A percentile compares a stretch with the other conserved stretches of the same genome.
These are phyloP conservation scores for Schrankia costaestrigalis DNA, from an alignment of 2,888 invertebrate species.

Conservation along the genomic window DNA sequence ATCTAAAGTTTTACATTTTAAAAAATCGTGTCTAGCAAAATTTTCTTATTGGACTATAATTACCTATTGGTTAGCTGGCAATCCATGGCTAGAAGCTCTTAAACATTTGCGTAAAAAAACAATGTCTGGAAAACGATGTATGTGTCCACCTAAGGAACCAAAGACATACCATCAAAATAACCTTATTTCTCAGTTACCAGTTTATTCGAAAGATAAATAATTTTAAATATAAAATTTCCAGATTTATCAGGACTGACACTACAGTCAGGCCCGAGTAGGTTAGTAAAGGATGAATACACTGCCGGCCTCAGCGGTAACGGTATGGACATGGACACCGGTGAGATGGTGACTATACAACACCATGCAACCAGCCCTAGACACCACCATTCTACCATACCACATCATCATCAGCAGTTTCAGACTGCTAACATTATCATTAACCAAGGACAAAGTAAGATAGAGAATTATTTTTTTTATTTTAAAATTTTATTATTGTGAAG, in stretches of 20 bases:
- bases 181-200: not conserved
- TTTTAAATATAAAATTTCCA: slow-evolving; percentile 61
- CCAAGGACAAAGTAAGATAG: slow-evolving; percentile 69
- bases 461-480: not conserved
- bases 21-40: too few relatives aligned
- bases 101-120: too few relatives aligned
- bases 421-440: slow-evolving; percentile 72
- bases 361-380: slow-evolving; percentile 74
- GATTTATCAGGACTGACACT: slow-evolving; percentile 95
- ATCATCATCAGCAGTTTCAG: slow-evolving; percentile 73
- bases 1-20: too few relatives aligned
- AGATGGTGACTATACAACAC: slow-evolving; percentile 75
- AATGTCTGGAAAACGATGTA: not conserved
- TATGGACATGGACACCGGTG: slow-evolving; percentile 79
- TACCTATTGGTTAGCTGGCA: too few relatives aligned
- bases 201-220: not conserved
- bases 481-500: slow-evolving; percentile 11
- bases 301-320: slow-evolving; percentile 84
- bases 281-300: slow-evolving; percentile 96
- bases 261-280: slow-evolving; percentile 89
- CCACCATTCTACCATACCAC: slow-evolving; percentile 66
- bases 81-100: too few relatives aligned
- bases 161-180: not conserved
- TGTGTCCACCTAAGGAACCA: not conserved
- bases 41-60: too few relatives aligned